Evolutionary conservation across 2,113 vertebrate genomes (phyloP).

Genomic region (Brachyhypopomus gauderio): DNA sequence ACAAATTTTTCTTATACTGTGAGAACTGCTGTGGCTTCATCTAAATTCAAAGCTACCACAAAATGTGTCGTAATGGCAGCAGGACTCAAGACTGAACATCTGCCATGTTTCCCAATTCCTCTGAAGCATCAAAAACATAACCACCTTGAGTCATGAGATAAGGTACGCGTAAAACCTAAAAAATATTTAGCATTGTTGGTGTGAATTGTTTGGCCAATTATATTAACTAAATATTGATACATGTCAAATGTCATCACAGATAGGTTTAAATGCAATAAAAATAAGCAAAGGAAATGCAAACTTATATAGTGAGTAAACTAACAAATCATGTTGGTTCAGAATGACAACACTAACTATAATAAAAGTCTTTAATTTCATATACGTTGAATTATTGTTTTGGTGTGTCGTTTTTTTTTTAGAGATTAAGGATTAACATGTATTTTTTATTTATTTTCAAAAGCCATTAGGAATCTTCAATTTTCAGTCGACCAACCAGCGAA

Average conservation of each 20-base stretch:
- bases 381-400: neutral
- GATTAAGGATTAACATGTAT: neutral
- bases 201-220: too few relatives aligned
- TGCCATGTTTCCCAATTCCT: conserved; percentile 22
- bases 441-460: neutral
- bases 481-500: conserved; percentile 46
- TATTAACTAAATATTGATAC: too few relatives aligned
- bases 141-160: neutral
- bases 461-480: neutral
- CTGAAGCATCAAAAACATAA: neutral
- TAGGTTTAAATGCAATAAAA: too few relatives aligned
- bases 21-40: neutral
- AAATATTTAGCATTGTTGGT: too few relatives aligned
- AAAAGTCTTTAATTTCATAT: neutral
- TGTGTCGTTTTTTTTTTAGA: neutral
- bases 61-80: neutral
- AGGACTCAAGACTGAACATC: neutral
- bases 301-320: too few relatives aligned
- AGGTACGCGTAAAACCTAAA: neutral
- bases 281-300: too few relatives aligned
- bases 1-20: neutral
- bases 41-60: neutral
- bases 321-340: too few relatives aligned
- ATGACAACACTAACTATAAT: neutral
- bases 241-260: too few relatives aligned